Evolutionary conservation across 1,140 invertebrate genomes (phyloP).

Genomic region (Aporrectodea caliginosa): DNA sequence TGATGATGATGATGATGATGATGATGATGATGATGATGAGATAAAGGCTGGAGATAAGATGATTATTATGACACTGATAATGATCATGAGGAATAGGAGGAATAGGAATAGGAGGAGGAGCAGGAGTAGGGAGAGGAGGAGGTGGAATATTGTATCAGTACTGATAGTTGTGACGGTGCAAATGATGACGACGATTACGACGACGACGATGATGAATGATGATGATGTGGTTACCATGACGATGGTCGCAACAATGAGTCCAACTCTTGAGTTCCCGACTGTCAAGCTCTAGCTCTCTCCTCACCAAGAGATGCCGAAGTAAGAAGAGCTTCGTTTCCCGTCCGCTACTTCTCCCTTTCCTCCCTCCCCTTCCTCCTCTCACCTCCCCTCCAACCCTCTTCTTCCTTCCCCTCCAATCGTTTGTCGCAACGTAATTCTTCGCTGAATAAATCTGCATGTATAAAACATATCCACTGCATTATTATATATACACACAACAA

Average conservation of each 20-base stretch:
- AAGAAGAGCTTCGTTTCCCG: too few relatives aligned
- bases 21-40: conserved; percentile 17
- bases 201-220: background rate
- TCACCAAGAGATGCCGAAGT: too few relatives aligned
- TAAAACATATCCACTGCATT: too few relatives aligned
- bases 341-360: background rate
- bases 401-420: background rate
- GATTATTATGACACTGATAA: too few relatives aligned
- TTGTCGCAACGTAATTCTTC: background rate
- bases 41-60: too few relatives aligned
- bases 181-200: background rate
- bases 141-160: too few relatives aligned
- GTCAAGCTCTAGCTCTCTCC: too few relatives aligned
- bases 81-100: background rate
- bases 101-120: background rate
- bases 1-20: conserved; percentile 15
- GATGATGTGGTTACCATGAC: background rate
- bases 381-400: background rate
- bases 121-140: background rate
- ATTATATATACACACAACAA: too few relatives aligned
- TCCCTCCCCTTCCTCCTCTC: background rate
- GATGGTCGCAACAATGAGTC: background rate
- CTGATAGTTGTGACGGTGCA: background rate
- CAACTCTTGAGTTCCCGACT: background rate
- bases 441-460: background rate